A percentile compares a stretch with the other conserved stretches of the same genome.
Evolutionary conservation across 1,140 invertebrate genomes (phyloP).

Genomic region (Scaptomyza hsui): DNA sequence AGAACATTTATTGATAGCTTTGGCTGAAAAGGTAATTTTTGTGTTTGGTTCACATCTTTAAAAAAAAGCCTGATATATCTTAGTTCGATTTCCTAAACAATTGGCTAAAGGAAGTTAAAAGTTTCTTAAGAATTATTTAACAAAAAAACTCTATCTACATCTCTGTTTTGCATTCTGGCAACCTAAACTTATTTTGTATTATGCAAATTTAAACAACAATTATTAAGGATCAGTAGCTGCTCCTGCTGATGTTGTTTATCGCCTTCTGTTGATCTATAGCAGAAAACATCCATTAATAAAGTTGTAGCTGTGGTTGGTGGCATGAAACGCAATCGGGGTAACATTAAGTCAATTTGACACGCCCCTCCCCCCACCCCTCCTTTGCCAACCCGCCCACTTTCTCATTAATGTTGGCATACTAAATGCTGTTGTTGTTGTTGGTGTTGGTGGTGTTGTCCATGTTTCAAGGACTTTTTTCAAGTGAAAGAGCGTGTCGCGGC

Average conservation of each 20-base stretch:
- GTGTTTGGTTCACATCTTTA: neutral
- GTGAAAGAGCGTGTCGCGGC: constrained; percentile 32
- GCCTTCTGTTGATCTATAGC: constrained; percentile 14
- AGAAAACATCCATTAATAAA: constrained; percentile 39
- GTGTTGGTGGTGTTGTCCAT: neutral
- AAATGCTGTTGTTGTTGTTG: constrained; percentile 16
- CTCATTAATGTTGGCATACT: neutral
- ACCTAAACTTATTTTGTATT: constrained; percentile 7
- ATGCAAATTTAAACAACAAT: constrained; percentile 4
- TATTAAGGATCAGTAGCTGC: constrained; percentile 1
- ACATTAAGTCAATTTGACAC: constrained; percentile 9
- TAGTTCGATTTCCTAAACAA: no score
- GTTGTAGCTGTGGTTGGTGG: constrained; percentile 10
- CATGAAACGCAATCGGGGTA: constrained; percentile 16
- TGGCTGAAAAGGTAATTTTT: neutral
- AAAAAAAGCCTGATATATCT: no score
- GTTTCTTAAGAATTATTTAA: no score
- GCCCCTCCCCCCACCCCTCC: neutral
- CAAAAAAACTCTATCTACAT: no score
- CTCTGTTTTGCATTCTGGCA: neutral
- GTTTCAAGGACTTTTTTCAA: constrained; percentile 61
- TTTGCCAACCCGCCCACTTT: neutral
- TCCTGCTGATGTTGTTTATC: constrained; percentile 1
- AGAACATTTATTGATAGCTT: constrained; percentile 8
- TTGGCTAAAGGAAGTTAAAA: no score